A percentile compares a stretch with the other conserved stretches of the same genome.
Conservation (phyloP, 2,113 vertebrate genomes). For the Dicrurus megarhynchus region DNA sequence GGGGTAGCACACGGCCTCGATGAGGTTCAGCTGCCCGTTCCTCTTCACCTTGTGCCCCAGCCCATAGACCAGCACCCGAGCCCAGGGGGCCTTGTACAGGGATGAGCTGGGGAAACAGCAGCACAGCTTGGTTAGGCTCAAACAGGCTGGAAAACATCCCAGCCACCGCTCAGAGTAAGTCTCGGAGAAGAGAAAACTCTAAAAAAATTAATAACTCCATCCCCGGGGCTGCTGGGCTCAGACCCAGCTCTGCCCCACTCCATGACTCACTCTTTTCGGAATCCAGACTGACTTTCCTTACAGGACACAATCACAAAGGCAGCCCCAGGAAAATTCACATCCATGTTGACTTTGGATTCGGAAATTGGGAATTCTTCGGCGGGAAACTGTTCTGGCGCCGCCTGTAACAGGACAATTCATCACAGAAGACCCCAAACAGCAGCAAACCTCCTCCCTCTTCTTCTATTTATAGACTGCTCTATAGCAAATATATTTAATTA, state of each 20-base stretch:
- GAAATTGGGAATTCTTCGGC: slow-evolving; percentile 93
- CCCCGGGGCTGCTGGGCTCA: background rate
- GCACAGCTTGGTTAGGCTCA: background rate
- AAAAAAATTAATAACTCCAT: background rate
- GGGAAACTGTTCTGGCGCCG: slow-evolving; percentile 92
- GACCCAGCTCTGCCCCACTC: background rate
- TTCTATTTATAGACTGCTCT: background rate
- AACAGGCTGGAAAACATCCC: background rate
- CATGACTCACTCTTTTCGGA: slow-evolving; percentile 91
- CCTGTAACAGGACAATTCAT: slow-evolving; percentile 71
- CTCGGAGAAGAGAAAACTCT: background rate
- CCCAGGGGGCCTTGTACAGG: slow-evolving; percentile 96
- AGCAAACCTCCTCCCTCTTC: background rate
- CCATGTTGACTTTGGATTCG: slow-evolving; percentile 97
- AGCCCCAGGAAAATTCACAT: slow-evolving; percentile 94
- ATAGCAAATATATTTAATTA: background rate
- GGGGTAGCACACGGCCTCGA: slow-evolving; percentile 92
- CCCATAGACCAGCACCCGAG: slow-evolving; percentile 90
- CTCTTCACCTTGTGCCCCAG: slow-evolving; percentile 93
- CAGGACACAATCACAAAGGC: slow-evolving; percentile 94
- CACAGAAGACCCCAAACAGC: background rate
- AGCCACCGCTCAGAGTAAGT: background rate
- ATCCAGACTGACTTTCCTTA: slow-evolving; percentile 93
- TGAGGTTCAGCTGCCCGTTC: slow-evolving; percentile 93
- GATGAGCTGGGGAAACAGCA: slow-evolving; percentile 80